Evolutionary conservation across 2,888 invertebrate genomes (phyloP).

Genomic region (Exephanes ischioxanthus): DNA sequence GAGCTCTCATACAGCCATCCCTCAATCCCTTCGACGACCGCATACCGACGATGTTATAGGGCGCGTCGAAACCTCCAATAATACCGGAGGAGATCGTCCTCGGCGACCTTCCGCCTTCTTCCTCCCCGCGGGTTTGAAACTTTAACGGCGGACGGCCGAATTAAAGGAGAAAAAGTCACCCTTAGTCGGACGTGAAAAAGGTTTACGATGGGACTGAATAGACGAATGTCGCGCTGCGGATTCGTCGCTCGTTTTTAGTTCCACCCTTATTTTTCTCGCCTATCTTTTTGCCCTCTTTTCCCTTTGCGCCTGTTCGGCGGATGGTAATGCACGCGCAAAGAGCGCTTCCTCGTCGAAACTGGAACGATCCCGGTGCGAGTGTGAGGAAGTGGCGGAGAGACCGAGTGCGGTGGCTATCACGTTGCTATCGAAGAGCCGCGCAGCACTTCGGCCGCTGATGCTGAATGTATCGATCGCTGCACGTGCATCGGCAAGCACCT

Average conservation of each 20-base stretch:
- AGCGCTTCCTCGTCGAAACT: constrained; percentile 45
- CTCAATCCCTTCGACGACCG: neutral
- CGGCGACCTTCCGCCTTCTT: constrained; percentile 42
- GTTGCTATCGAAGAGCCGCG: constrained; percentile 35
- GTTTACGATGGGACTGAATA: constrained; percentile 39
- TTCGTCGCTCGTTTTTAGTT: neutral
- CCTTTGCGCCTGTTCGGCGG: constrained; percentile 26
- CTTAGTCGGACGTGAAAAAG: constrained; percentile 42
- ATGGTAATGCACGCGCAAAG: constrained; percentile 30
- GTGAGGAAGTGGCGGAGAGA: constrained; percentile 60
- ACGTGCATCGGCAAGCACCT: constrained; percentile 6
- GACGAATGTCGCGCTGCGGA: neutral
- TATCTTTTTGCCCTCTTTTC: neutral
- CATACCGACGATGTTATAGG: neutral
- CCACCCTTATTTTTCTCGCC: neutral
- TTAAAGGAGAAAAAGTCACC: constrained; percentile 60
- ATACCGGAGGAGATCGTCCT: constrained; percentile 39
- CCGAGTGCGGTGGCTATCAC: constrained; percentile 42
- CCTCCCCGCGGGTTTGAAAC: constrained; percentile 63
- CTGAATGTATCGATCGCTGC: constrained; percentile 48
- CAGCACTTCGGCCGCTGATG: constrained; percentile 10
- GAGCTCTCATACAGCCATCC: neutral
- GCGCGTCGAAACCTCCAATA: constrained; percentile 66
- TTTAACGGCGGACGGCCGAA: constrained; percentile 43
- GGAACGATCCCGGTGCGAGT: constrained; percentile 28